Percentiles rank a stretch among this genome's conserved stretches.
Conservation (phyloP, 2,888 invertebrate species). For the Schizotus pectinicornis region DNA sequence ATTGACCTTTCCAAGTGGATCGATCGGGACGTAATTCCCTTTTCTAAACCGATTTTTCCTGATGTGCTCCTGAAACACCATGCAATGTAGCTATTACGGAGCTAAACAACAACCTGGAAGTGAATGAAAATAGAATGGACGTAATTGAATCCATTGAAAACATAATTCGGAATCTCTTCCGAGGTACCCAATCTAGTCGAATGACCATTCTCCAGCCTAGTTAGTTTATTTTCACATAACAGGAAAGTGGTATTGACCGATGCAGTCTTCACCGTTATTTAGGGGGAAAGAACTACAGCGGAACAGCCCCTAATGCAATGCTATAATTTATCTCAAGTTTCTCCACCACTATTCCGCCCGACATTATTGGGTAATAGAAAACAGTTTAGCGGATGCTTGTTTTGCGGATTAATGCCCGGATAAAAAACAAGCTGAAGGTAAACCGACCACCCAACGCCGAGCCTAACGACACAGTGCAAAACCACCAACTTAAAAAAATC, state of each 20-base stretch:
- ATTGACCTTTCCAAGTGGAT: conserved; percentile 9
- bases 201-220: conserved; percentile 29
- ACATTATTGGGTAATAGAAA: conserved; percentile 26
- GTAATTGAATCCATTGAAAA: conserved; percentile 43
- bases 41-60: conserved; percentile 11
- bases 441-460: conserved; percentile 13
- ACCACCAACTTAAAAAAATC: no score
- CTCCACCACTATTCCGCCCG: conserved; percentile 7
- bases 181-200: conserved; percentile 36
- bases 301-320: conserved; percentile 17
- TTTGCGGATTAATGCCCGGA: conserved; percentile 23
- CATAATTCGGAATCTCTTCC: conserved; percentile 37
- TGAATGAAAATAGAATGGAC: conserved; percentile 30
- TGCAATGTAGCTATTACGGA: conserved; percentile 24
- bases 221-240: conserved; percentile 33
- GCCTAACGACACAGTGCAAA: conserved; percentile 12
- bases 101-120: conserved; percentile 26
- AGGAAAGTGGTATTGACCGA: conserved; percentile 23
- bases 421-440: conserved; percentile 19
- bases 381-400: conserved; percentile 22
- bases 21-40: background rate
- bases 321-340: conserved; percentile 20
- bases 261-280: background rate
- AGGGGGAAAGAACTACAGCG: no score
- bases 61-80: conserved; percentile 1